Percentiles rank a stretch among this genome's conserved stretches.
phyloP scores from a whole-genome alignment of 2,797 vertebrate genomes.

The Mycteria americana region DNA sequence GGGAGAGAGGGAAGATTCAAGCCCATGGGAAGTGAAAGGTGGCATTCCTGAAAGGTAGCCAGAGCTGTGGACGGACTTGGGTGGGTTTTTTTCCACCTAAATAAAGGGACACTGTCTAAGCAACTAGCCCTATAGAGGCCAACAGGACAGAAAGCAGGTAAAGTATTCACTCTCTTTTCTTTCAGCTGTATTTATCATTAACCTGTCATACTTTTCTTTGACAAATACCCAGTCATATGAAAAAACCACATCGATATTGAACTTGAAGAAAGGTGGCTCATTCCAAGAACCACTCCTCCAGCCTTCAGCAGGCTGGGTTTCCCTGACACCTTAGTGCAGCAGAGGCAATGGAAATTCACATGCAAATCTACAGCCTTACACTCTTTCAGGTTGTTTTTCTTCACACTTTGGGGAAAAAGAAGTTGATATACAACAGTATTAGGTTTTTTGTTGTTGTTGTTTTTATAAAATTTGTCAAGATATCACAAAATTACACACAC shows the following conservation, averaged over 20 bases:
- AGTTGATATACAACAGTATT: not conserved
- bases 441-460: conserved; percentile 63
- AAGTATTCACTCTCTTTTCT: not conserved
- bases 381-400: not conserved
- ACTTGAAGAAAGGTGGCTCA: not conserved
- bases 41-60: not conserved
- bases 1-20: not conserved
- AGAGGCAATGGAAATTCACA: not conserved
- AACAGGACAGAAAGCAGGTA: not conserved
- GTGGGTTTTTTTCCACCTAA: not conserved
- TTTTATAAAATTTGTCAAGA: conserved; percentile 84
- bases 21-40: accelerated
- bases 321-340: not conserved
- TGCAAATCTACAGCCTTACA: not conserved
- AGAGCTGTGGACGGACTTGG: not conserved
- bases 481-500: conserved; percentile 76
- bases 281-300: not conserved
- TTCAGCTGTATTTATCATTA: not conserved
- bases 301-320: not conserved
- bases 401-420: not conserved
- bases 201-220: not conserved
- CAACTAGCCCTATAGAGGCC: not conserved
- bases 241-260: not conserved
- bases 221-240: not conserved
- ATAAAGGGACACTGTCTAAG: not conserved